These are phyloP conservation scores for Lissocephala sabroskyi DNA, from an alignment of 2,888 invertebrate species.

Conservation along the genomic window DNA sequence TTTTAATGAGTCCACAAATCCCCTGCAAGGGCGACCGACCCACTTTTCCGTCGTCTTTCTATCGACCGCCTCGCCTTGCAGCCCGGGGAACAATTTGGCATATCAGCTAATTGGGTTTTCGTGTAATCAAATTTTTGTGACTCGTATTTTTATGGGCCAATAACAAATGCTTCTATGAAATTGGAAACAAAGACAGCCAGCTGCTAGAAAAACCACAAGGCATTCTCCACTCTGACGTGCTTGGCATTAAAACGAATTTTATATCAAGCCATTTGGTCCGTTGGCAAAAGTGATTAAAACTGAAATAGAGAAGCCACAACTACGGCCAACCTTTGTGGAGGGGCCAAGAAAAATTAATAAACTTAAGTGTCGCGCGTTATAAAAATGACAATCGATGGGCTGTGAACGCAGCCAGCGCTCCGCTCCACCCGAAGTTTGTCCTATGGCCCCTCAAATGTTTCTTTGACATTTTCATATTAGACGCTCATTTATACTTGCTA, in stretches of 20 bases:
- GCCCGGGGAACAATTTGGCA: too few relatives aligned
- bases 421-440: background rate
- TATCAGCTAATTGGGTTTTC: constrained; percentile 1
- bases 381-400: constrained; percentile 39
- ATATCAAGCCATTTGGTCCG: constrained; percentile 25
- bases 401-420: background rate
- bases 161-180: constrained; percentile 35
- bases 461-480: constrained; percentile 2
- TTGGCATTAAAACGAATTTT: constrained; percentile 16
- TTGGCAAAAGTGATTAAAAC: constrained; percentile 35
- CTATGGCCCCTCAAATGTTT: background rate
- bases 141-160: constrained; percentile 5
- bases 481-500: constrained; percentile 26
- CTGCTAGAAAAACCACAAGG: too few relatives aligned
- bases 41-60: too few relatives aligned
- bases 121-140: constrained; percentile 1
- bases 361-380: constrained; percentile 38
- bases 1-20: constrained; percentile 47
- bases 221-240: background rate
- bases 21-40: too few relatives aligned
- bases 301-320: constrained; percentile 7
- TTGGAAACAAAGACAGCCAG: constrained; percentile 8
- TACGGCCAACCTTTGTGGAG: too few relatives aligned
- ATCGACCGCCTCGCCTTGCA: too few relatives aligned
- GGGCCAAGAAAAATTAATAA: constrained; percentile 32